Evolutionary conservation across 2,888 invertebrate genomes (phyloP).

Genomic region (Ornithoptera alexandrae): DNA sequence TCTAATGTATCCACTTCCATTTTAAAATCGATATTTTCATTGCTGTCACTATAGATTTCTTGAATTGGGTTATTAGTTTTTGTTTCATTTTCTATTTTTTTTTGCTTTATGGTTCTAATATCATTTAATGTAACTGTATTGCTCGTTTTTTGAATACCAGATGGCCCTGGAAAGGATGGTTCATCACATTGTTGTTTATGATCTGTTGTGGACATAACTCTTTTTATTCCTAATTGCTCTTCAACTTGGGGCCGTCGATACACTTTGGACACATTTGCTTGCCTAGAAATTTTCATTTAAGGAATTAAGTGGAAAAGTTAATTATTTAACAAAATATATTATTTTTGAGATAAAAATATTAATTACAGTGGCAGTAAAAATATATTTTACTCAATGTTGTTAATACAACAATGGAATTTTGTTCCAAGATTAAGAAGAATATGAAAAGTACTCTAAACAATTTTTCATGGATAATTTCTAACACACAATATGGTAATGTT

Average conservation of each 20-base stretch:
- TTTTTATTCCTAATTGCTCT: constrained; percentile 29
- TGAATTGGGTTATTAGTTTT: constrained; percentile 29
- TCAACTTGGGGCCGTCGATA: constrained; percentile 56
- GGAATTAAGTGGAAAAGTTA: background rate
- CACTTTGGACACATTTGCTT: constrained; percentile 85
- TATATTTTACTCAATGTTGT: no score
- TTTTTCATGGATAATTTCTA: no score
- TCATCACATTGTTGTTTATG: constrained; percentile 29
- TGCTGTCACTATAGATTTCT: constrained; percentile 24
- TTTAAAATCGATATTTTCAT: constrained; percentile 4
- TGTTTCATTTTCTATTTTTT: constrained; percentile 30
- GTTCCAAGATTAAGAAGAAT: no score
- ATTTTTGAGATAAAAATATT: no score
- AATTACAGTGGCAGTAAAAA: no score
- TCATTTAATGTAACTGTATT: constrained; percentile 44
- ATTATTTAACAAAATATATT: background rate
- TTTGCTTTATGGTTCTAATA: constrained; percentile 47
- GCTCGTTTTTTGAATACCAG: constrained; percentile 26
- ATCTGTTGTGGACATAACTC: constrained; percentile 11
- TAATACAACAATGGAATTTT: no score
- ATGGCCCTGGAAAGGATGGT: constrained; percentile 32
- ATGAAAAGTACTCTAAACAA: no score
- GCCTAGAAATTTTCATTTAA: constrained; percentile 56
- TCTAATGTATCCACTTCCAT: constrained; percentile 28
- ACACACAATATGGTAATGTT: no score